Evolutionary conservation across 1,140 invertebrate species (phyloP), one percentile per base, ranked within the genome.

Genomic region (Polyergus mexicanus): DNA sequence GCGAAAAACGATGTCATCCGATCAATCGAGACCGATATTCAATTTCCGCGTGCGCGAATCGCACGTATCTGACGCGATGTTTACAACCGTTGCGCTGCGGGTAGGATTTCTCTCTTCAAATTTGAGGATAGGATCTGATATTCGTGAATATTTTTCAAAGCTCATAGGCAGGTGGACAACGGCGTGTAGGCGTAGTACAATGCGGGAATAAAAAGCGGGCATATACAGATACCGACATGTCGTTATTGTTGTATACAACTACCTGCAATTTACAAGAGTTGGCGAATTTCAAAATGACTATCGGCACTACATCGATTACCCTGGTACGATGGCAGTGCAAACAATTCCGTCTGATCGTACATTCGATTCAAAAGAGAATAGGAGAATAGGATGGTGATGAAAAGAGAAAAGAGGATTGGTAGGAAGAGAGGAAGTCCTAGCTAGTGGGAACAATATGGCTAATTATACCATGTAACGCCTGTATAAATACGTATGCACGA

Each of bases 21-120:
- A 84, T 62, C 76, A 58, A 75, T 41, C 54, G 38, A 11, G 22
- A 65, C 22, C 69, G 84, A 89, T 83, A 89, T 89, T 88, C 84
- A 76, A 83, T 89, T 88, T 86, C 83, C 78, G 54, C 68, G 74
- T 56, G 7, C 51, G 32, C 56, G 75, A 71, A 47, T 19, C 35
- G 35, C 69, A 28, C 54, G 47, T 66, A 56, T 86, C 32, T 47
- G 47, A 84, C 47, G 62, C 54, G 78, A 83, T 83, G 62, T 85
- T 54, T 71, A 83, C 69, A 56, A 88, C 32, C 72, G 76, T 60
- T 62, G 58, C 47, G 25, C 86, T 60, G 65, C 25, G 54, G 76
- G 78, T 72, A 38, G 44, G 66, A 62, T 65, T 44, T n/a, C 25
- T 28, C 60, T 72, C 78, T 78, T 72, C 75, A 51, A 32, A 25